phyloP scores from a whole-genome alignment of 2,113 vertebrate genomes.

The Corythornis cristatus region DNA sequence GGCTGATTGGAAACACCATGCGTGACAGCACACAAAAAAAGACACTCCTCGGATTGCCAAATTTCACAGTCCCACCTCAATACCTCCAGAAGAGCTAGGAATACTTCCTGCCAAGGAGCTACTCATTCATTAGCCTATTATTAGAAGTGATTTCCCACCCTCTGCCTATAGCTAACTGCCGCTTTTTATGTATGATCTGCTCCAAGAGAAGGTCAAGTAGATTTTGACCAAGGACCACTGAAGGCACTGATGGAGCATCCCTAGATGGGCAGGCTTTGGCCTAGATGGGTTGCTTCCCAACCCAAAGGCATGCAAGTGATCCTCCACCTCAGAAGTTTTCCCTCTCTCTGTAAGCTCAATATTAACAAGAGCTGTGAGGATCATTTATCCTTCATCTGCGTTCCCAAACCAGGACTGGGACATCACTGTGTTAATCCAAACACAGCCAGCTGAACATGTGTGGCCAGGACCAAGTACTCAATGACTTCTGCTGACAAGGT shows the following conservation, averaged over 20 bases:
- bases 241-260: not conserved
- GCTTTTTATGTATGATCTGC: not conserved
- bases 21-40: constrained; percentile 46
- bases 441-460: fast-evolving
- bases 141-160: not conserved
- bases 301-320: not conserved
- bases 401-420: not conserved
- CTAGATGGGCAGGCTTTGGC: not conserved
- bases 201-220: not conserved
- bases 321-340: not conserved
- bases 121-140: not conserved
- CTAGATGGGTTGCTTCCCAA: not conserved
- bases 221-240: not conserved
- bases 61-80: not conserved
- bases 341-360: not conserved
- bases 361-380: not conserved
- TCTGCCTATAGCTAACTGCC: not conserved
- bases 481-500: not conserved
- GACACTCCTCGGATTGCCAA: not conserved
- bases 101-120: fast-evolving
- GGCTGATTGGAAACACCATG: constrained; percentile 34
- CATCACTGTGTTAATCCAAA: not conserved
- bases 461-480: not conserved
- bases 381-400: not conserved
- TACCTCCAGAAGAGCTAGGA: not conserved